phyloP scores from a whole-genome alignment of 1,140 invertebrate species.

The Micrasema minimum region DNA sequence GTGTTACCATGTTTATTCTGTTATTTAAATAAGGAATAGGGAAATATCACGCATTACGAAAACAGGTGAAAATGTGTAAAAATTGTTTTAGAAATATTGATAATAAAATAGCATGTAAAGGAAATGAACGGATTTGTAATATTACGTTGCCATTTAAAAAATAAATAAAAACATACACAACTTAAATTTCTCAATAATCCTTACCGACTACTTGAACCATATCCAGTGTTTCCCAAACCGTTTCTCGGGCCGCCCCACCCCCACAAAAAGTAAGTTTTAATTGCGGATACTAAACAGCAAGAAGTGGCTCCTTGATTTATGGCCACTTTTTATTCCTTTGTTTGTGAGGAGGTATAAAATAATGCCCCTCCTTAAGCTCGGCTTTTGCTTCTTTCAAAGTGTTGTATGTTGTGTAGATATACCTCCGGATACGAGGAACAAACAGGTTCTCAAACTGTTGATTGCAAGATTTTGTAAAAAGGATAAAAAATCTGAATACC shows the following conservation, averaged over 20 bases:
- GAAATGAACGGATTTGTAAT: too few relatives aligned
- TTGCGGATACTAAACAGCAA: constrained; percentile 54
- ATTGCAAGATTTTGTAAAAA: too few relatives aligned
- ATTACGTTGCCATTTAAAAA: too few relatives aligned
- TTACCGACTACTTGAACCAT: background rate
- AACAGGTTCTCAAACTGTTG: constrained; percentile 9
- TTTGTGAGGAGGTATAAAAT: constrained; percentile 52
- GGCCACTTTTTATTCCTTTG: constrained; percentile 52
- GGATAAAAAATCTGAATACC: too few relatives aligned
- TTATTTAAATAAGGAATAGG: too few relatives aligned
- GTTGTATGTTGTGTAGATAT: constrained; percentile 44
- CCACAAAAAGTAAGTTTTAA: constrained; percentile 52
- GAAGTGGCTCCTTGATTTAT: constrained; percentile 54
- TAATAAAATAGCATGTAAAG: too few relatives aligned
- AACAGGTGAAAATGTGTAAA: too few relatives aligned
- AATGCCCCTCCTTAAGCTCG: constrained; percentile 51
- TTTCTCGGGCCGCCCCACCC: constrained; percentile 15
- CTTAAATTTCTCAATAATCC: too few relatives aligned
- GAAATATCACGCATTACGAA: too few relatives aligned
- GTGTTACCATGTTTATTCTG: too few relatives aligned
- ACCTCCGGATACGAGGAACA: constrained; percentile 11
- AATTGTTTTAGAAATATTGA: too few relatives aligned
- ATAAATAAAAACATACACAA: too few relatives aligned
- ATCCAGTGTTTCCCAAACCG: constrained; percentile 15
- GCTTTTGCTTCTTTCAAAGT: constrained; percentile 50